These are phyloP conservation scores for Gymnoscopelus microlampas DNA, from an alignment of 2,797 vertebrate species.

Conservation along the genomic window DNA sequence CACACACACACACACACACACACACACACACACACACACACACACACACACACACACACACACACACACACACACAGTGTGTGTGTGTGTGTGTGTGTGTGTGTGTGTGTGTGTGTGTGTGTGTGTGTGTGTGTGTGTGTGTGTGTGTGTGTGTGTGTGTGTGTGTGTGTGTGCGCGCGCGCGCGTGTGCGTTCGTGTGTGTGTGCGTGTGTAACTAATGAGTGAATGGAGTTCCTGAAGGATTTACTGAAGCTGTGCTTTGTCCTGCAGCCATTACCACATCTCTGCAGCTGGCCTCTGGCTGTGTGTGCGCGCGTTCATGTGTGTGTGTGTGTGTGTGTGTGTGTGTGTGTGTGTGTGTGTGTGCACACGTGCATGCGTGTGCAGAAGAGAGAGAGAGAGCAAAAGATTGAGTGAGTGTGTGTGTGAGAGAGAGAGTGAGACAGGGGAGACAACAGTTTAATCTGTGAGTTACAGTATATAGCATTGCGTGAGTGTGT, in stretches of 20 bases:
- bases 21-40: constrained; percentile 14
- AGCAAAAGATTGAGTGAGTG: neutral
- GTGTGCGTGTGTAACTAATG: too few relatives aligned
- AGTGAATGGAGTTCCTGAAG: too few relatives aligned
- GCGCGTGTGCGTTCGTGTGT: too few relatives aligned
- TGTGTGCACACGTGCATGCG: neutral
- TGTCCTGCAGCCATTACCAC: neutral
- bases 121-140: constrained; percentile 23
- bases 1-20: neutral
- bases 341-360: constrained; percentile 6
- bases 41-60: constrained; percentile 12
- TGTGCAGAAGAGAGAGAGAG: constrained; percentile 5
- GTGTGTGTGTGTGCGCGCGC: too few relatives aligned
- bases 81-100: too few relatives aligned
- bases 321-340: neutral
- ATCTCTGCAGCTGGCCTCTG: neutral
- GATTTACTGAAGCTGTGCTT: too few relatives aligned
- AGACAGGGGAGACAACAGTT: neutral
- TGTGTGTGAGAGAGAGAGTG: neutral
- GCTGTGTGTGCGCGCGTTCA: neutral
- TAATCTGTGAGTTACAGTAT: neutral
- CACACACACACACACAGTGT: neutral
- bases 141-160: constrained; percentile 35
- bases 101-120: neutral
- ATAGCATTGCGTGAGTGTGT: neutral